A percentile compares a stretch with the other conserved stretches of the same genome.
Conservation (phyloP, 37 sponge, comb jelly and placozoan genomes). For the Axinella damicornis region DNA sequence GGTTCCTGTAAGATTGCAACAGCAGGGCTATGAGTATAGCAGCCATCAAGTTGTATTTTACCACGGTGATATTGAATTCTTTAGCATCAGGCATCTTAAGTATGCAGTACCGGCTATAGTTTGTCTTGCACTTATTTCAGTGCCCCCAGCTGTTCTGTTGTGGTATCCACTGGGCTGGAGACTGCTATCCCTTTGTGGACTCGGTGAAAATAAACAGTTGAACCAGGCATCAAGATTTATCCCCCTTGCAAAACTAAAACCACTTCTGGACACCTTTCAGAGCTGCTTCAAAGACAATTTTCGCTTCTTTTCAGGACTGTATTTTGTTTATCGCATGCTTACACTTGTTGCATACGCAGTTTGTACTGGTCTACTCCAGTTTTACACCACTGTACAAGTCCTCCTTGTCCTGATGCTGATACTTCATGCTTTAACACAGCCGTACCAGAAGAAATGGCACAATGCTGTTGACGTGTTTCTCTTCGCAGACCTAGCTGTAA, state of each 20-base stretch:
- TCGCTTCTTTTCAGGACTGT: conserved; percentile 37
- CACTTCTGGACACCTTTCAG: conserved; percentile 31
- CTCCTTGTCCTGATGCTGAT: not conserved
- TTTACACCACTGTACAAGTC: too few species aligned
- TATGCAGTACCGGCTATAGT: conserved; percentile 36
- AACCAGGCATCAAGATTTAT: not conserved
- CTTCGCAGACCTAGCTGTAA: not conserved
- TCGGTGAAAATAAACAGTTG: conserved; percentile 9
- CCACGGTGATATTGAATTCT: conserved; percentile 7
- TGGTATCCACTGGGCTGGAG: conserved; percentile 1
- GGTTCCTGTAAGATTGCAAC: not conserved
- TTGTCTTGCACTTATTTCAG: not conserved
- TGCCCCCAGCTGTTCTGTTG: conserved; percentile 25
- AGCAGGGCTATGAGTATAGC: not conserved
- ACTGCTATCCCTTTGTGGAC: conserved; percentile 4
- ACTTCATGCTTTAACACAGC: conserved; percentile 17
- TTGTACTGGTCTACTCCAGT: too few species aligned
- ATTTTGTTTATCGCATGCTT: conserved; percentile 14
- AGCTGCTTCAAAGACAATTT: conserved; percentile 25
- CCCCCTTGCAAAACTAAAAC: conserved; percentile 2
- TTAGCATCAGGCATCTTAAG: not conserved
- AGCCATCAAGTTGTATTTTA: not conserved
- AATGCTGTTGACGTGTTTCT: conserved; percentile 29
- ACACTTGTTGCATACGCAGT: not conserved
- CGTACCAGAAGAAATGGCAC: conserved; percentile 9